These are phyloP conservation scores for Aphaenogaster floridana DNA, from an alignment of 1,140 invertebrate genomes.

Conservation along the genomic window DNA sequence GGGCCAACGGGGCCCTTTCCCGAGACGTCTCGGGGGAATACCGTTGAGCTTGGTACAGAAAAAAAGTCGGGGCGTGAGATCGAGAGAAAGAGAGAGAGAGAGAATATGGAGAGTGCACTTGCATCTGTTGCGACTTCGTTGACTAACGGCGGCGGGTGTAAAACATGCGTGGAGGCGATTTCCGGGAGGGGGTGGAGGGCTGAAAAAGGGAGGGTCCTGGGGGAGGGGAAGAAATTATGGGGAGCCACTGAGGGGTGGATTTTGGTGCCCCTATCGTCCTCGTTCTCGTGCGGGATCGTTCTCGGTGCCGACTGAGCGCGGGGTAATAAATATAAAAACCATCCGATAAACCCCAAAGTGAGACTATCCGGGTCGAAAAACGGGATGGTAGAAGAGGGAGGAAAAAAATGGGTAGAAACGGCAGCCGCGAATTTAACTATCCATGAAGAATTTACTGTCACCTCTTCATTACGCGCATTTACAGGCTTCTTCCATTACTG, in stretches of 20 bases:
- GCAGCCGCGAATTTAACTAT: slow-evolving; percentile 69
- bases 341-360: slow-evolving; percentile 77
- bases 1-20: slow-evolving; percentile 76
- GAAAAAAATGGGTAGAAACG: slow-evolving; percentile 39
- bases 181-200: slow-evolving; percentile 15
- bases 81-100: slow-evolving; percentile 40
- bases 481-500: slow-evolving; percentile 73
- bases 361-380: slow-evolving; percentile 51
- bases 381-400: not conserved
- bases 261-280: slow-evolving; percentile 52
- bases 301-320: not conserved
- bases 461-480: slow-evolving; percentile 54
- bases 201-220: slow-evolving; percentile 27
- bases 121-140: slow-evolving; percentile 77
- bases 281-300: slow-evolving; percentile 48
- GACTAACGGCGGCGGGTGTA: slow-evolving; percentile 66
- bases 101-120: slow-evolving; percentile 47
- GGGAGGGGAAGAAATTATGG: slow-evolving; percentile 31
- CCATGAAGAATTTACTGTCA: slow-evolving; percentile 77
- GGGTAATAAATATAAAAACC: slow-evolving; percentile 71
- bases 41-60: slow-evolving; percentile 40
- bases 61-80: slow-evolving; percentile 60
- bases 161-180: slow-evolving; percentile 66
- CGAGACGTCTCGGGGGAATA: slow-evolving; percentile 69
- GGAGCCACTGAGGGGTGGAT: slow-evolving; percentile 50